These are phyloP conservation scores for Bradypodion ventrale DNA, from an alignment of 2,797 vertebrate genomes.

Conservation along the genomic window DNA sequence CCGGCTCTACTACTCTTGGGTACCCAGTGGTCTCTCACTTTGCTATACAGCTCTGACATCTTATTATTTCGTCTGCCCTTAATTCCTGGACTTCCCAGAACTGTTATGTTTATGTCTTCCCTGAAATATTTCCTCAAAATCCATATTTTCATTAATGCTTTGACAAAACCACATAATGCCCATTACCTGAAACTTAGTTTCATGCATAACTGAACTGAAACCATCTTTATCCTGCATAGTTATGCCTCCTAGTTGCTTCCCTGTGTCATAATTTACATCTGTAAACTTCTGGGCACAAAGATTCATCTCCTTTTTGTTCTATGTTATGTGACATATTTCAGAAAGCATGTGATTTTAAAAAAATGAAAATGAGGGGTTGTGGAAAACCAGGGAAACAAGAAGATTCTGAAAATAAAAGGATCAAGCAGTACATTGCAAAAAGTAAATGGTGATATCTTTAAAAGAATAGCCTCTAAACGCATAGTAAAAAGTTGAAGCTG, in stretches of 20 bases:
- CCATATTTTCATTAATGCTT: not conserved
- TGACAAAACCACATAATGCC: not conserved
- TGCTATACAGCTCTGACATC: not conserved
- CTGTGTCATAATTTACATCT: not conserved
- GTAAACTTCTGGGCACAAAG: not conserved
- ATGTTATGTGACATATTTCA: too few species aligned
- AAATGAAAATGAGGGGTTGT: not conserved
- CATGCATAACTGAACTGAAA: not conserved
- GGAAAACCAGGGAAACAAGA: not conserved
- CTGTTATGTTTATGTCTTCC: not conserved
- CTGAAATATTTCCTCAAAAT: not conserved
- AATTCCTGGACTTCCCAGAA: not conserved
- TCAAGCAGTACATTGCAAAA: not conserved
- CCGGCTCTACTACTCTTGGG: not conserved
- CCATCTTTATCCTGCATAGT: not conserved
- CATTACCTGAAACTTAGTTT: not conserved
- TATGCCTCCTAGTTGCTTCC: not conserved
- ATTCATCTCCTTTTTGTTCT: not conserved
- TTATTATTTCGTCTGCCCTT: not conserved
- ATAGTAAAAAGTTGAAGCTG: not conserved
- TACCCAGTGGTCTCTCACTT: too few species aligned
- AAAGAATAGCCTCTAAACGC: constrained; percentile 26
- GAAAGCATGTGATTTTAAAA: not conserved
- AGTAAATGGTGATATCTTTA: not conserved
- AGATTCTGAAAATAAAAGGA: not conserved